A percentile compares a stretch with the other conserved stretches of the same genome.
Evolutionary conservation across 2,113 vertebrate species (phyloP).

Genomic region (Platichthys flesus): DNA sequence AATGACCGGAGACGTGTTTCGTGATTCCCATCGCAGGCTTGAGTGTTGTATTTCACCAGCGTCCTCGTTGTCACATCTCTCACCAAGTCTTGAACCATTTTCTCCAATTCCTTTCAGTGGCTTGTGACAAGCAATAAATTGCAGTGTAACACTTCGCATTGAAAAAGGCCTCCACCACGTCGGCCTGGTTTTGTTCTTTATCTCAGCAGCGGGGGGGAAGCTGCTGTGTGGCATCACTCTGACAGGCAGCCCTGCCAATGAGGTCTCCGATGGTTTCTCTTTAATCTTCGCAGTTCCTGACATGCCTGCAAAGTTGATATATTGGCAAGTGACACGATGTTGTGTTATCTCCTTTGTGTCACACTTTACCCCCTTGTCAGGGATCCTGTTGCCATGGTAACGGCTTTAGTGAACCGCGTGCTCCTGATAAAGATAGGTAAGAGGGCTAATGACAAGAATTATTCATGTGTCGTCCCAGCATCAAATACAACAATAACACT

Average conservation of each 20-base stretch:
- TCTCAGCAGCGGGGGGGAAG: slow-evolving; percentile 52
- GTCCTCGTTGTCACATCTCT: slow-evolving; percentile 53
- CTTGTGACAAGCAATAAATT: slow-evolving; percentile 55
- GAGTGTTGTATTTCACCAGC: slow-evolving; percentile 49
- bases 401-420: not conserved
- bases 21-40: slow-evolving; percentile 23
- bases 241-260: slow-evolving; percentile 55
- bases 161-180: slow-evolving; percentile 50
- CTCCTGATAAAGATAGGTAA: slow-evolving; percentile 23
- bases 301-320: slow-evolving; percentile 11
- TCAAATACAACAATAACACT: not conserved
- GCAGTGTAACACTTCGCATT: slow-evolving; percentile 55
- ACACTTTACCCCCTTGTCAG: slow-evolving; percentile 1
- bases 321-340: slow-evolving; percentile 25
- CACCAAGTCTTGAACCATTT: slow-evolving; percentile 33
- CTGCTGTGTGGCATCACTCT: slow-evolving; percentile 40
- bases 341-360: slow-evolving; percentile 35
- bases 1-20: not conserved
- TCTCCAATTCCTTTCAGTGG: slow-evolving; percentile 53
- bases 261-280: slow-evolving; percentile 15
- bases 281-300: slow-evolving; percentile 17
- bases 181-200: slow-evolving; percentile 56
- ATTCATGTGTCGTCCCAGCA: not conserved
- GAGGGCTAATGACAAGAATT: not conserved
- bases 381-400: slow-evolving; percentile 35